These are phyloP conservation scores for Junonia oenone DNA, from an alignment of 2,888 invertebrate species.

Conservation along the genomic window DNA sequence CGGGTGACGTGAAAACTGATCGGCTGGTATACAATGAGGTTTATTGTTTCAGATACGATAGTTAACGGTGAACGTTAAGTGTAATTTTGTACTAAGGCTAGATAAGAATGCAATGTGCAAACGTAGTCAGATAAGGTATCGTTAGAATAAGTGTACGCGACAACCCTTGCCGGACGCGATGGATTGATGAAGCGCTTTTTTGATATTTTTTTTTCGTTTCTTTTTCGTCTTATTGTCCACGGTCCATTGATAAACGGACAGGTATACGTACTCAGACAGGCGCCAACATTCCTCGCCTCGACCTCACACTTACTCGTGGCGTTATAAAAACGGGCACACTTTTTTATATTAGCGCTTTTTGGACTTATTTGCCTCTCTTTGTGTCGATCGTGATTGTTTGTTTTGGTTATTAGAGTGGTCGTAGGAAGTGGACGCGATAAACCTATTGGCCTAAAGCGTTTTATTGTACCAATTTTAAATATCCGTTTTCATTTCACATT, in stretches of 20 bases:
- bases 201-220: conserved; percentile 59
- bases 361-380: conserved; percentile 73
- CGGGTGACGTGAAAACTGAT: conserved; percentile 18
- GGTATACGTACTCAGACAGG: conserved; percentile 79
- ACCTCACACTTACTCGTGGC: conserved; percentile 76
- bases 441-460: conserved; percentile 75
- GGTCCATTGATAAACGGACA: conserved; percentile 79
- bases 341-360: conserved; percentile 77
- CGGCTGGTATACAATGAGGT: conserved; percentile 19
- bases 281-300: conserved; percentile 79
- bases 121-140: conserved; percentile 19
- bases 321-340: conserved; percentile 75
- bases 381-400: conserved; percentile 71
- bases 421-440: conserved; percentile 77
- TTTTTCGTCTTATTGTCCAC: conserved; percentile 68
- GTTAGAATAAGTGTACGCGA: conserved; percentile 40
- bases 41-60: conserved; percentile 17
- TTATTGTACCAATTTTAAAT: conserved; percentile 74
- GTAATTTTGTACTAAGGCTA: conserved; percentile 14
- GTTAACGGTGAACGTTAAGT: conserved; percentile 16
- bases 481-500: conserved; percentile 52
- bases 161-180: conserved; percentile 71
- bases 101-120: conserved; percentile 22
- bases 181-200: conserved; percentile 76
- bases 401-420: conserved; percentile 74